Conservation (phyloP, 2,888 invertebrate genomes). For the Cepaea hortensis region DNA sequence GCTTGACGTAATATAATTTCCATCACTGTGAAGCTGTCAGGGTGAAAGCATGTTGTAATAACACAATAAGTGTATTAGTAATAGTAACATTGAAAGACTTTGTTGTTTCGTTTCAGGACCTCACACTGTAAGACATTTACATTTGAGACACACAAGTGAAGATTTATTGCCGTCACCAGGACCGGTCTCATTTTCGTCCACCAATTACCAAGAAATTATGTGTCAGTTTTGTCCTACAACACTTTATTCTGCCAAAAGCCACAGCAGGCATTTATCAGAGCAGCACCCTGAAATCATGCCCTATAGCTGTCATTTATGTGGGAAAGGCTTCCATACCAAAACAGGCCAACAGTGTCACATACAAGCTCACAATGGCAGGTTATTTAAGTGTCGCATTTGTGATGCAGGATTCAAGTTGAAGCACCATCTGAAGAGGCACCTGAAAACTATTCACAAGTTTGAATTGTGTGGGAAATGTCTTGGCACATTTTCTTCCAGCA, state of each 20-base stretch:
- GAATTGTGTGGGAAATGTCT: conserved; percentile 37
- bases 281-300: conserved; percentile 25
- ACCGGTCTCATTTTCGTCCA: neutral
- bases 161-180: neutral
- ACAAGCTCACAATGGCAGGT: conserved; percentile 27
- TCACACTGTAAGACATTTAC: neutral
- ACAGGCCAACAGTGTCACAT: conserved; percentile 26
- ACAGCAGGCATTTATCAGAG: conserved; percentile 26
- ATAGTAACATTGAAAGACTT: neutral
- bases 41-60: neutral
- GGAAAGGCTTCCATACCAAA: conserved; percentile 29
- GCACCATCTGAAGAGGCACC: conserved; percentile 43
- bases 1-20: too few relatives aligned
- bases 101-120: conserved; percentile 36
- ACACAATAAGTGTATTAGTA: neutral
- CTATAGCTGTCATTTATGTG: conserved; percentile 33
- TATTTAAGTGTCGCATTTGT: conserved; percentile 33
- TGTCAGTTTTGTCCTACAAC: conserved; percentile 11
- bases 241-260: neutral
- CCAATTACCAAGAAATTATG: neutral
- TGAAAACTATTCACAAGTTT: conserved; percentile 34
- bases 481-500: neutral
- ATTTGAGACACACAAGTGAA: neutral
- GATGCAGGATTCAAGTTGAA: conserved; percentile 42
- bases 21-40: neutral